Conservation (phyloP, 1,140 invertebrate species). For the Vanessa tameamea region DNA sequence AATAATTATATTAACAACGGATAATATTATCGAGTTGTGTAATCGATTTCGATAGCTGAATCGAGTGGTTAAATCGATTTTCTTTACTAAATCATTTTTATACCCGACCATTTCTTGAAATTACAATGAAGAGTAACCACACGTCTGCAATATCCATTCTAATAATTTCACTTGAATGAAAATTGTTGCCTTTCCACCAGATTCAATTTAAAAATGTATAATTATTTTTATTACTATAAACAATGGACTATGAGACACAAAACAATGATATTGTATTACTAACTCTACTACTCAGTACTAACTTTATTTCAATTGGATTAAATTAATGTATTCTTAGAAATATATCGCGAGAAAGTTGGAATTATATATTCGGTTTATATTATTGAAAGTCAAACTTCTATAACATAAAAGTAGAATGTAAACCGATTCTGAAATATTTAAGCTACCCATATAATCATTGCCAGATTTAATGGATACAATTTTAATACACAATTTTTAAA, state of each 20-base stretch:
- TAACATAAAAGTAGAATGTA: no score
- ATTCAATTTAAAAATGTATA: constrained; percentile 45
- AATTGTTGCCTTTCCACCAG: constrained; percentile 44
- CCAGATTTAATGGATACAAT: no score
- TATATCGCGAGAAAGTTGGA: neutral
- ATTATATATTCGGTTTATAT: neutral
- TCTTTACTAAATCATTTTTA: constrained; percentile 8
- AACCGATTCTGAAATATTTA: no score
- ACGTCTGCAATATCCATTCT: constrained; percentile 24
- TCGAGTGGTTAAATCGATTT: constrained; percentile 13
- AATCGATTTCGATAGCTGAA: constrained; percentile 14
- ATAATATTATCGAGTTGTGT: constrained; percentile 1
- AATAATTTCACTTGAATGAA: constrained; percentile 46
- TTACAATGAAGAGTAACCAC: constrained; percentile 17
- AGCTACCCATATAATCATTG: no score
- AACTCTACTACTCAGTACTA: constrained; percentile 14
- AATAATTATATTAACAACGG: neutral
- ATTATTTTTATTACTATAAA: constrained; percentile 41
- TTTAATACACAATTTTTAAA: no score
- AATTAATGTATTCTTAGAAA: neutral
- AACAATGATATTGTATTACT: constrained; percentile 34
- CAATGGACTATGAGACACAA: constrained; percentile 36
- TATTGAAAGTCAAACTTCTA: no score
- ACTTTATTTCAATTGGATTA: no score
- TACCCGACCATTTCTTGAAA: constrained; percentile 23